These are phyloP conservation scores for Catharus ustulatus DNA, from an alignment of 2,797 vertebrate species.

Conservation along the genomic window DNA sequence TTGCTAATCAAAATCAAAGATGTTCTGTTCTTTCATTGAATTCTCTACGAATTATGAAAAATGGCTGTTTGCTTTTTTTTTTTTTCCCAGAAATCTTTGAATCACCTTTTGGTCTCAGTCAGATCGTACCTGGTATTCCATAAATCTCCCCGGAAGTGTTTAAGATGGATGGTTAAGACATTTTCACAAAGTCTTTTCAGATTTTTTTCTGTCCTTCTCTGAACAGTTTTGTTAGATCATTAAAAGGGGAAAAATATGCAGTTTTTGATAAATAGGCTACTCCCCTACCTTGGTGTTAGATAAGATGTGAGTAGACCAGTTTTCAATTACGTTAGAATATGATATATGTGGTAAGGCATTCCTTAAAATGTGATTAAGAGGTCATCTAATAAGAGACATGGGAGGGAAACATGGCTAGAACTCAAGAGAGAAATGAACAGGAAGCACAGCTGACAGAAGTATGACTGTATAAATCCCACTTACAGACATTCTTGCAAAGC, in stretches of 20 bases:
- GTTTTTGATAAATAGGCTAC: slow-evolving; percentile 17
- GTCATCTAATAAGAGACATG: neutral
- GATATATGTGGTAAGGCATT: neutral
- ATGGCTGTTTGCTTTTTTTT: neutral
- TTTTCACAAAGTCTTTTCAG: neutral
- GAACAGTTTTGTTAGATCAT: neutral
- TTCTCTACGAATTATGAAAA: neutral
- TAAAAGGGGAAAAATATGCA: neutral
- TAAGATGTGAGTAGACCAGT: neutral
- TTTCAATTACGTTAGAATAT: slow-evolving; percentile 6
- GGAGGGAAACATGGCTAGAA: neutral
- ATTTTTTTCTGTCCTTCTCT: neutral
- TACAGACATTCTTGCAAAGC: neutral
- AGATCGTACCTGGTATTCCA: neutral
- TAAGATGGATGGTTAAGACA: neutral
- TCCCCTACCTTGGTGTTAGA: neutral
- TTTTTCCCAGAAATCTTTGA: neutral
- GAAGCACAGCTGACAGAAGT: neutral
- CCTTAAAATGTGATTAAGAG: neutral
- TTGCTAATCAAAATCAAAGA: slow-evolving; percentile 27
- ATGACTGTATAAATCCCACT: neutral
- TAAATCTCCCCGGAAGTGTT: slow-evolving; percentile 5
- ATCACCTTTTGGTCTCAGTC: slow-evolving; percentile 13
- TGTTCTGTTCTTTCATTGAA: neutral
- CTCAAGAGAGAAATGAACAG: neutral